A percentile compares a stretch with the other conserved stretches of the same genome.
Conservation (phyloP, 1,140 invertebrate genomes). For the Pseudomyrmex sp. region DNA sequence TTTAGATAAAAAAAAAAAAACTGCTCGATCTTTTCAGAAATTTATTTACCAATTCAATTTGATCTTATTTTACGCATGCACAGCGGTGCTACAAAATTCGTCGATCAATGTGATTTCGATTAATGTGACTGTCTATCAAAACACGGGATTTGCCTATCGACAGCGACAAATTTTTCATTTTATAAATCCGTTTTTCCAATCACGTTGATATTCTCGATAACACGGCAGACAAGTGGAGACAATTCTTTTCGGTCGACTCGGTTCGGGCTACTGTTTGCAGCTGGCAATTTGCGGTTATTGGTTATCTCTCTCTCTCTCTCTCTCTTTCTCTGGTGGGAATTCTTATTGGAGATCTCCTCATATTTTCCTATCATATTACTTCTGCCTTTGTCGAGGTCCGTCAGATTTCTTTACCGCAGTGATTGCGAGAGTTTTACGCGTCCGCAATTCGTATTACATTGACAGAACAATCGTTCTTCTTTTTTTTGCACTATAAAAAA, state of each 20-base stretch:
- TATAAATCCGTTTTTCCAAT: slow-evolving; percentile 41
- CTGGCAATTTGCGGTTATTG: slow-evolving; percentile 60
- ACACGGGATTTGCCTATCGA: slow-evolving; percentile 31
- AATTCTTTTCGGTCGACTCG: slow-evolving; percentile 29
- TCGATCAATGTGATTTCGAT: slow-evolving; percentile 40
- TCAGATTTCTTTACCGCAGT: not conserved
- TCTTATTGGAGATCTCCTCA: slow-evolving; percentile 19
- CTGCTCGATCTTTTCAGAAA: slow-evolving; percentile 2
- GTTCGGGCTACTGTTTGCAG: slow-evolving; percentile 45
- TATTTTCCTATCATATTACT: not conserved
- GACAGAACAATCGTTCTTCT: not conserved
- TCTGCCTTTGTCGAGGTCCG: not conserved
- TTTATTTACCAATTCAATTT: slow-evolving; percentile 31
- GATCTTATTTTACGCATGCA: slow-evolving; percentile 4
- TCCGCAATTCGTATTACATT: not conserved
- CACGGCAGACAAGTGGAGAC: not conserved
- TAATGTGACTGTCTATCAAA: slow-evolving; percentile 17
- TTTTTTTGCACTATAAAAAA: not conserved
- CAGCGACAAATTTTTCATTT: slow-evolving; percentile 48
- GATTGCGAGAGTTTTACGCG: not conserved
- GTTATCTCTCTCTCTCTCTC: slow-evolving; percentile 49
- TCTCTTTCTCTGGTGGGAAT: slow-evolving; percentile 33
- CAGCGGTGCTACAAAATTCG: not conserved
- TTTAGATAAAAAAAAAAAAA: slow-evolving; percentile 22
- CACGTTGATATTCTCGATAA: slow-evolving; percentile 61